Percentiles rank a stretch among this genome's conserved stretches.
Conservation (phyloP, 2,113 vertebrate species). For the Rhinopomastus cyanomelas region DNA sequence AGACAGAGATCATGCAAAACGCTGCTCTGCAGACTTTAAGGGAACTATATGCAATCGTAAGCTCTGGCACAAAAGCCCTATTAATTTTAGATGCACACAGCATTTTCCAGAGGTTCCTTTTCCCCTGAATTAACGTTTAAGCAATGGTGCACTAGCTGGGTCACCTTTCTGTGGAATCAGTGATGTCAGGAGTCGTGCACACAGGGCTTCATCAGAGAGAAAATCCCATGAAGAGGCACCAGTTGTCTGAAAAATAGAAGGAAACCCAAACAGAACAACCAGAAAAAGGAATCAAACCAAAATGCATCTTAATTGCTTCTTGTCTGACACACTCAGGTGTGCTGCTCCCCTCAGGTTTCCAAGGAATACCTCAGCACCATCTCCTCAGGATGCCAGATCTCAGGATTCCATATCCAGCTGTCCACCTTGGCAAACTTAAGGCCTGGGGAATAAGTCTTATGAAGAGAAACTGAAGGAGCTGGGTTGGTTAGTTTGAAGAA, state of each 20-base stretch:
- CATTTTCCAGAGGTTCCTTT: conserved; percentile 35
- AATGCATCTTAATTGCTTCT: neutral
- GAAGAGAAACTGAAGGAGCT: too few species aligned
- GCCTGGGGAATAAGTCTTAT: too few species aligned
- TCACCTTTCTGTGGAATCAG: neutral
- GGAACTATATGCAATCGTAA: conserved; percentile 17
- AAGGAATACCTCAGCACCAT: accelerated
- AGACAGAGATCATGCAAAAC: neutral
- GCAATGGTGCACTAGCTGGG: conserved; percentile 13
- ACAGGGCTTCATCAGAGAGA: neutral
- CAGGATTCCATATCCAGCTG: neutral
- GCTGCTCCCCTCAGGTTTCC: neutral
- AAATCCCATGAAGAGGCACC: neutral
- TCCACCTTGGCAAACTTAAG: neutral
- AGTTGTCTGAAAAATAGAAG: neutral
- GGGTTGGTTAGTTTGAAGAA: too few species aligned
- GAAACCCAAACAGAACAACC: neutral
- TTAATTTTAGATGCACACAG: conserved; percentile 27
- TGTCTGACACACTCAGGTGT: neutral
- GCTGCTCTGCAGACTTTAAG: neutral
- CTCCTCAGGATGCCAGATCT: neutral
- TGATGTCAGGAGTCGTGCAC: conserved; percentile 15
- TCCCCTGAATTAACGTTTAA: conserved; percentile 53
- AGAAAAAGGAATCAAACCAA: neutral
- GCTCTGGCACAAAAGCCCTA: neutral